Conservation (phyloP, 2,797 vertebrate species). For the Ctenopoma multispine region DNA sequence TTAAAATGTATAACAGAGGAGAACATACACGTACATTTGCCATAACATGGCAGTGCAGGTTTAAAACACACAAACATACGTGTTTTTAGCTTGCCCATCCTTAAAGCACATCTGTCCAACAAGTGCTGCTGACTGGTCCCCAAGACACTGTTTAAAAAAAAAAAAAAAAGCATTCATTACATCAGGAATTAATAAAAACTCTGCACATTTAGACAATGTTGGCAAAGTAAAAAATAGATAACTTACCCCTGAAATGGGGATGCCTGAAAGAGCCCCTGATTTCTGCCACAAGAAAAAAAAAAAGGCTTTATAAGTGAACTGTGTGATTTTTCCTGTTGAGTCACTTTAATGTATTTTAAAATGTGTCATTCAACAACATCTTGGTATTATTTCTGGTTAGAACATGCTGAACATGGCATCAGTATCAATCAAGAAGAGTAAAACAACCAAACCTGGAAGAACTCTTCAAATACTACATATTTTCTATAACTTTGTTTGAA, state of each 20-base stretch:
- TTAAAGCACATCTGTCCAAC: conserved; percentile 99
- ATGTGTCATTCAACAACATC: background rate
- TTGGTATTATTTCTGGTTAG: background rate
- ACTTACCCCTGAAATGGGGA: conserved; percentile 98
- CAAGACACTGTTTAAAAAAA: conserved; percentile 94
- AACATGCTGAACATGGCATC: no score
- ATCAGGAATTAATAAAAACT: accelerated
- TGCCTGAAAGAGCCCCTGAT: conserved; percentile 92
- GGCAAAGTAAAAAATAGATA: background rate
- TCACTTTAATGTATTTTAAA: background rate
- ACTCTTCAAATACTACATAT: no score
- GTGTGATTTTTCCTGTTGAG: background rate
- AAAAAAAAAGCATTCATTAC: background rate
- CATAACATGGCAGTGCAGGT: background rate
- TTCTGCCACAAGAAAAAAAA: conserved; percentile 82
- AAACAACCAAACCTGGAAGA: no score
- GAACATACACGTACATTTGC: no score
- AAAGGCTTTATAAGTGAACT: conserved; percentile 3
- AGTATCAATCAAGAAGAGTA: no score
- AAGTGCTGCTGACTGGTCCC: conserved; percentile 97
- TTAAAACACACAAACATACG: conserved; percentile 81
- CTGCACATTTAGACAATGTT: accelerated
- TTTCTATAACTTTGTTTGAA: no score
- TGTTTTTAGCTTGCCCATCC: conserved; percentile 97
- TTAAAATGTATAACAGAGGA: background rate